phyloP scores from a whole-genome alignment of 2,888 invertebrate genomes.

The Acanthosepion lycidas region DNA sequence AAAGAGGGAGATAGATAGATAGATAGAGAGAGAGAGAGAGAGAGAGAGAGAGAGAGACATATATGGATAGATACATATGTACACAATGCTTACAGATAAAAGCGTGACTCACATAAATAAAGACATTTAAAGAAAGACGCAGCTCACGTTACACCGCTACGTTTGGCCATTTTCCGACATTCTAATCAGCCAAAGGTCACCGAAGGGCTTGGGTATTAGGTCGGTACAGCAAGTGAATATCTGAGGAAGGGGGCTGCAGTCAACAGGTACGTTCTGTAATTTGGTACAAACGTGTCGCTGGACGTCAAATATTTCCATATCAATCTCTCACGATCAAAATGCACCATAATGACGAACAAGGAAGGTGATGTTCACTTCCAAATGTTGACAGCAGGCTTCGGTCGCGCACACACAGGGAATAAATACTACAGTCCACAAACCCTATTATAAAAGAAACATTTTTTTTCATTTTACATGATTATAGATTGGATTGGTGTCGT shows the following conservation, averaged over 20 bases:
- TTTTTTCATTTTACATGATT: no score
- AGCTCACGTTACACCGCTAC: neutral
- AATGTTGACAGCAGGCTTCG: neutral
- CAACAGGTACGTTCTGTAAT: constrained; percentile 8
- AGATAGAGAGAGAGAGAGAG: neutral
- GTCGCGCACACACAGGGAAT: neutral
- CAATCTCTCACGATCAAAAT: neutral
- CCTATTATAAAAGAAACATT: no score
- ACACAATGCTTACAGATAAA: neutral
- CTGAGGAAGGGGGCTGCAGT: neutral
- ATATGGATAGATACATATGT: neutral
- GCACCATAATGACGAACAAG: neutral
- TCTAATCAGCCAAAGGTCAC: neutral
- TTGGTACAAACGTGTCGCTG: constrained; percentile 33
- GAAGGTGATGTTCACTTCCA: neutral
- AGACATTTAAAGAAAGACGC: neutral
- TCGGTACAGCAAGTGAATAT: neutral
- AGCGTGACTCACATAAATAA: neutral
- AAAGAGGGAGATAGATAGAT: neutral
- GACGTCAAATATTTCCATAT: neutral
- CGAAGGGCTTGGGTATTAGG: neutral
- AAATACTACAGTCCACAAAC: no score
- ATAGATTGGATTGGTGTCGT: no score
- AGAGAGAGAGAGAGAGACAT: neutral
- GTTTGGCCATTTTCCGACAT: neutral